A percentile compares a stretch with the other conserved stretches of the same genome.
phyloP scores from a whole-genome alignment of 2,888 invertebrate species.

The Willowsia nigromaculata region DNA sequence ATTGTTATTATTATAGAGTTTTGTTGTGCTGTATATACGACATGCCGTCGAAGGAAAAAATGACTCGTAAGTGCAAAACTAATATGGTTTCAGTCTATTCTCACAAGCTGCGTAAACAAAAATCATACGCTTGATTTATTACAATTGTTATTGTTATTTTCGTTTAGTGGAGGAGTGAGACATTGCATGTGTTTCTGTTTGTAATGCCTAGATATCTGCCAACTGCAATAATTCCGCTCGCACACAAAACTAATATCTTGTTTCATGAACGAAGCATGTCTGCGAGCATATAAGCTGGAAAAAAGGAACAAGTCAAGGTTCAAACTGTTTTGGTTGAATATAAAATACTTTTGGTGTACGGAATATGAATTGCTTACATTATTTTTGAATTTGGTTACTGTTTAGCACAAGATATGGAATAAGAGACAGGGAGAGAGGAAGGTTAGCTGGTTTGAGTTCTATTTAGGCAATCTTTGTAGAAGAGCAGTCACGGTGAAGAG shows the following conservation, averaged over 20 bases:
- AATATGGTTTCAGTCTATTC: not conserved
- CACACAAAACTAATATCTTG: not conserved
- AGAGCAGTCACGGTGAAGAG: not conserved
- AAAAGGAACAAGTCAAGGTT: conserved; percentile 17
- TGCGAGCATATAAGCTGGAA: not conserved
- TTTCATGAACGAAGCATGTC: not conserved
- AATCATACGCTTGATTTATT: conserved; percentile 43
- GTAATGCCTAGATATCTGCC: too few relatives aligned
- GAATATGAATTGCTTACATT: not conserved
- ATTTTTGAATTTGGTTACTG: not conserved
- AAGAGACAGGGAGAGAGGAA: not conserved
- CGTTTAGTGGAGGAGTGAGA: too few relatives aligned
- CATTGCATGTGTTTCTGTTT: too few relatives aligned
- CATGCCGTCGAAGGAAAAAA: not conserved
- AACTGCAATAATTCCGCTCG: too few relatives aligned
- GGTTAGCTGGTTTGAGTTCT: not conserved
- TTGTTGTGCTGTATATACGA: not conserved
- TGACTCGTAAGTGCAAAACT: not conserved
- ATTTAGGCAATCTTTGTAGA: not conserved
- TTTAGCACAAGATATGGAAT: not conserved
- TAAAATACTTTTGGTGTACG: not conserved
- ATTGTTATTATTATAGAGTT: not conserved
- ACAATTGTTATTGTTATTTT: conserved; percentile 38
- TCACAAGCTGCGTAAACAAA: conserved; percentile 29
- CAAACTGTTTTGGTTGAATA: not conserved